Percentiles rank a stretch among this genome's conserved stretches.
Evolutionary conservation across 2,888 invertebrate species (phyloP).

Genomic region (Dynastes tityus): DNA sequence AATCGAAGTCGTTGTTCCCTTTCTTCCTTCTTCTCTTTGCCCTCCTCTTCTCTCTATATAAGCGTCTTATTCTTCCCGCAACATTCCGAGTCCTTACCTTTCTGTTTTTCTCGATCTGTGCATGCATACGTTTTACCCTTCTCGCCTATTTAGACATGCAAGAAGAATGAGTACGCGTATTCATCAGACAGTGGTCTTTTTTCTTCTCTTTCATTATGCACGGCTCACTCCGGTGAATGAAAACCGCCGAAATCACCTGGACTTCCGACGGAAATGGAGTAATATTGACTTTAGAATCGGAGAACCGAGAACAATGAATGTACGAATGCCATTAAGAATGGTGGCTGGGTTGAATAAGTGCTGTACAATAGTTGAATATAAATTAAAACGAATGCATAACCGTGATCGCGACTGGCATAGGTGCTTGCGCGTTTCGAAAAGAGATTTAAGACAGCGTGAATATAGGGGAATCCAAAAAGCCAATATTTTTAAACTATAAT

Average conservation of each 20-base stretch:
- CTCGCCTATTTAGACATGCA: not conserved
- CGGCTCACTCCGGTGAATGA: slow-evolving; percentile 47
- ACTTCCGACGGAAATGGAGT: slow-evolving; percentile 62
- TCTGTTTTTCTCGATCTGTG: not conserved
- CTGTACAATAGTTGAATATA: slow-evolving; percentile 27
- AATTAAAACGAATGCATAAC: slow-evolving; percentile 29
- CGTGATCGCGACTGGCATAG: not conserved
- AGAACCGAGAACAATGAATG: slow-evolving; percentile 30
- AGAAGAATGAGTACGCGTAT: slow-evolving; percentile 17
- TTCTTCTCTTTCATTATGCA: slow-evolving; percentile 1
- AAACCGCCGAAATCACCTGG: slow-evolving; percentile 60
- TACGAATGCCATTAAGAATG: slow-evolving; percentile 23
- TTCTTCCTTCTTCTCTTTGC: not conserved
- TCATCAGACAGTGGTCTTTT: slow-evolving; percentile 24
- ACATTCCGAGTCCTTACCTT: slow-evolving; percentile 1
- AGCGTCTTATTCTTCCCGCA: not conserved
- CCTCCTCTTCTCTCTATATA: slow-evolving; percentile 1
- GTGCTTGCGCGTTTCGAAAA: too few species aligned
- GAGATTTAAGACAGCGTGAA: too few species aligned
- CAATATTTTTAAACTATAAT: too few species aligned
- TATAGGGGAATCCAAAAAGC: too few species aligned
- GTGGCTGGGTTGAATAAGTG: slow-evolving; percentile 21
- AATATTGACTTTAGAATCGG: slow-evolving; percentile 29
- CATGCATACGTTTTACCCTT: not conserved
- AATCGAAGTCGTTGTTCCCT: slow-evolving; percentile 35